Evolutionary conservation across 2,888 invertebrate species (phyloP), one percentile per base, ranked within the genome.

Genomic region (Hypolimnas misippus): DNA sequence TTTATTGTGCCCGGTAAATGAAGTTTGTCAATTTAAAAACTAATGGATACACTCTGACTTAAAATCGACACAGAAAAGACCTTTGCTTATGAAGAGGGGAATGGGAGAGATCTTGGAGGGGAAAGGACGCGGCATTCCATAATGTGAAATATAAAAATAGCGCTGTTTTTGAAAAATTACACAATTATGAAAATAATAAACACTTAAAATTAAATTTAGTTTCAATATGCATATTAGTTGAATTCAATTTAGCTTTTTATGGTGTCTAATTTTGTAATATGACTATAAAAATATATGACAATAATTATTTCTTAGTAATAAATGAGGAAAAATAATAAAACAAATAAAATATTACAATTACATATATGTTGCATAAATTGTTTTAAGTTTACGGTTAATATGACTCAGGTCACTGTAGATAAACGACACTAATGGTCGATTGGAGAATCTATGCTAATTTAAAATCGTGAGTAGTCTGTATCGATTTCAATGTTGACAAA

Each of bases 71-170:
- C 56, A 60, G 55, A 85, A 86, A 86, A 78, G 73, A 86, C 87
- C 83, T 74, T 80, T 76, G 73, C 77, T 74, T 81, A 76, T 79
- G 71, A 83, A 82, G 82, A 82, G 80, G 83, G 85, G 84, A 86
- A 83, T 78, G 81, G 78, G 82, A 85, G 79, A 78, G 80, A 79
- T 76, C 71, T 73, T 78, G 79, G 86, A 81, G 84, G 83, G 87
- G 82, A 82, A 86, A 84, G 83, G 86, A 86, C 87, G 87, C 86
- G 84, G 79, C 82, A 85, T 79, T 82, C 76, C 77, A 82, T 69
- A 73, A 64, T 77, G 74, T 73, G 78, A 81, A 74, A 25, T 17
- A 10, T 33, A 35, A 40, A 56, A 33, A 42, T n/a, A 54, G 33
- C 40, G 35, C 49, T 14, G 14, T 49, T 73, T 76, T 72, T 75